Evolutionary conservation across 2,797 vertebrate species (phyloP), one percentile per base, ranked within the genome.

Genomic region (Pogoniulus pusillus): DNA sequence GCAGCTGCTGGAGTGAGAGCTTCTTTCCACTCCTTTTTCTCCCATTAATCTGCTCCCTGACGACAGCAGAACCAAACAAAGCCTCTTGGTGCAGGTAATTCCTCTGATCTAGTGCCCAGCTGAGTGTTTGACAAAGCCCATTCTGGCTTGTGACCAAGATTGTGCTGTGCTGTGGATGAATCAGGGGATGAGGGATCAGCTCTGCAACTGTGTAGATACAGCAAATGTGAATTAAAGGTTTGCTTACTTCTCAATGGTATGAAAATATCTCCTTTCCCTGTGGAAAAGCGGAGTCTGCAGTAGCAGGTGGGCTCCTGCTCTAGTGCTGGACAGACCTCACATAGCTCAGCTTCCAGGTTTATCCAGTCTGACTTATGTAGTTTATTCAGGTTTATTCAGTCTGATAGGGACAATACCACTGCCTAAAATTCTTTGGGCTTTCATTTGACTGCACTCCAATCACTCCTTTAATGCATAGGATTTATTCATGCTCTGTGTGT

Each of bases 1-100:
- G 85, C 81, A 82, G 81, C 92, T 90, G 74, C 83, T 2, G 2
- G 68, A 71, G 60, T 0, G 4, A 82, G 68, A 84, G 83, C 71
- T 91, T 82, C 88, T 93, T 92, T 71, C 87, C 78, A 47, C 83
- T 91, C 58, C 58, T 90, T 88, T 92, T 88, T 84, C 75, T 84
- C 45, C 90, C 69, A 68, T 93, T 80, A 82, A 82, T 93, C 71
- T 82, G 35, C 86, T 81, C 65, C 4, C 8, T 77, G 82, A 90
- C 4, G 72, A 90, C 84, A 85, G 79, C 79, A 94, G 89, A 82
- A 45, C 79, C 82, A 93, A 93, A 91, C 64, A 87, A 90, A 93
- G 26, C 69, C 55, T 65, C 89, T 65, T 4, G 1, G 76, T 55
- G 82, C 92, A 94, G 90, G 94, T 93, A 89, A 65, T 75, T 58